Evolutionary conservation across 2,888 invertebrate genomes (phyloP), one percentile per base, ranked within the genome.

Genomic region (Leptothorax acervorum): DNA sequence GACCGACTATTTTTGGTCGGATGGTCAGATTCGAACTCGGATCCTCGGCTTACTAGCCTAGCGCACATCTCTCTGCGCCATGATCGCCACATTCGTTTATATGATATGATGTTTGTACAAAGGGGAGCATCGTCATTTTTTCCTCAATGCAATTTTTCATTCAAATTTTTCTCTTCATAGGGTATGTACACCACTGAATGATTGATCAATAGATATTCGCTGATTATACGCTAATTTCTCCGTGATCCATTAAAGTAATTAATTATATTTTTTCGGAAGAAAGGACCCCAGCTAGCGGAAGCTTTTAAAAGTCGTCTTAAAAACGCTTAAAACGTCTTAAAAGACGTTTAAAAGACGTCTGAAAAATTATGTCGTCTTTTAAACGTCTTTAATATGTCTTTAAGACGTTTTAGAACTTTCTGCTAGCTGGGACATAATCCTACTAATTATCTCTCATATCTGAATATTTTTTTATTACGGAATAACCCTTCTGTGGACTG

Each of bases 91-190:
- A 23, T 42, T 42, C 42, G 3, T 57, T 57, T 28, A 42, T 28
- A 42, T 6, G 42, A 73, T 28, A 1, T 42, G 5, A 73, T 73
- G 28, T 35, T 71, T 53, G 9, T 71, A 39, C 15, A 23, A 42
- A 42, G 4, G 9, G 53, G 28, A 42, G 1, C 15, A 9, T 71
- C 23, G 57, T 4, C 15, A 28, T 23, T 57, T 82, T 83, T 84
- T 86, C 70, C 75, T 85, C 79, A 71, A 83, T 79, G 2, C 6
- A 45, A 35, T 48, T 11, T 48, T 48, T 75, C 15, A 31, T n/a
- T 62, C 3, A 35, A 31, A 31, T 31, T n/a, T 28, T 45, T 48
- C 62, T 12, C 31, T n/a, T 4, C 1, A 23, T 74, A 28, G 18
- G 42, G 11, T 73, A 39, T 3, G 9, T 73, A 11, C 62, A 74